phyloP scores from a whole-genome alignment of 2,888 invertebrate genomes.

The Junonia oenone region DNA sequence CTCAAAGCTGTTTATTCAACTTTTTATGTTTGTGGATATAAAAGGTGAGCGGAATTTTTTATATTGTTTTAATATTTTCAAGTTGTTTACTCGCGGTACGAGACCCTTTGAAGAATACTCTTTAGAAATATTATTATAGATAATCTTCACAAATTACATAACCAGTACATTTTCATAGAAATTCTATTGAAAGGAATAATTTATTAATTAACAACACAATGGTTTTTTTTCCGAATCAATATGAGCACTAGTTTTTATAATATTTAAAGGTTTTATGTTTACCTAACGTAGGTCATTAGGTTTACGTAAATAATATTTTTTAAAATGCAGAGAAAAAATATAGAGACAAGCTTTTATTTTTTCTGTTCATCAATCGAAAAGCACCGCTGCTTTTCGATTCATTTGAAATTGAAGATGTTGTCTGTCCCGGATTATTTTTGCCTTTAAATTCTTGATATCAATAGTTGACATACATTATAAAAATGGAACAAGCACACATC shows the following conservation, averaged over 20 bases:
- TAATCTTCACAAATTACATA: background rate
- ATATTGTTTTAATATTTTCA: background rate
- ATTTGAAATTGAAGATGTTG: no score
- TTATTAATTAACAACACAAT: background rate
- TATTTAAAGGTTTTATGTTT: no score
- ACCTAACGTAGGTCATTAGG: no score
- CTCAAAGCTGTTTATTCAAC: slow-evolving; percentile 9
- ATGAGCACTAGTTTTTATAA: no score
- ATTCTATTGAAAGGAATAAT: background rate
- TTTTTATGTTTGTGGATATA: slow-evolving; percentile 4
- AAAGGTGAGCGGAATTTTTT: background rate
- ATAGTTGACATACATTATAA: background rate
- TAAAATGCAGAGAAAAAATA: no score
- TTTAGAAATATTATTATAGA: background rate
- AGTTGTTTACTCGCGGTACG: background rate
- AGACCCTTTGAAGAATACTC: background rate
- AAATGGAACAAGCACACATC: background rate
- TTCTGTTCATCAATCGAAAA: no score
- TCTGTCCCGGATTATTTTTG: no score
- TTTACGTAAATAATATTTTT: no score
- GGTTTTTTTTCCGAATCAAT: no score
- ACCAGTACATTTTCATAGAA: background rate
- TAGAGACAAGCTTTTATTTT: no score
- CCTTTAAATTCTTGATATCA: background rate
- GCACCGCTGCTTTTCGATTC: no score